These are phyloP conservation scores for Heliconius himera DNA, from an alignment of 1,140 invertebrate species.

Conservation along the genomic window DNA sequence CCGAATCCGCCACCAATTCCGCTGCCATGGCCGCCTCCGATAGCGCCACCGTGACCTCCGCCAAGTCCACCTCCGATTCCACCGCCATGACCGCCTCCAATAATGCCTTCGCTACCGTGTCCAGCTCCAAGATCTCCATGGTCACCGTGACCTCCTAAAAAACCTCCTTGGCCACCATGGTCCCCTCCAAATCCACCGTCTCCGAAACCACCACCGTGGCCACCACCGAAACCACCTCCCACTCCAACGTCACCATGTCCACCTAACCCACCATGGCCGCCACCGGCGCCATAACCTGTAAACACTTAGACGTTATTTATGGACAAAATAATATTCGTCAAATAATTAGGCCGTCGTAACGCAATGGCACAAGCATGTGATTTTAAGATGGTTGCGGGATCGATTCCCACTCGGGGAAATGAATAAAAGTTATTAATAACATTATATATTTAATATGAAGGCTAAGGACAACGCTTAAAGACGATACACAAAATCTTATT, in stretches of 20 bases:
- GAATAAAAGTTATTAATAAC: no score
- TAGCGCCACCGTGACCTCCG: conserved; percentile 30
- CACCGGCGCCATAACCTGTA: conserved; percentile 34
- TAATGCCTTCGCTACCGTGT: conserved; percentile 19
- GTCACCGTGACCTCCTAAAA: conserved; percentile 21
- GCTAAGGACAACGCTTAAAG: no score
- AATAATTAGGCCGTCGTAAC: no score
- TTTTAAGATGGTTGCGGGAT: no score
- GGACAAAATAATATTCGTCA: not conserved
- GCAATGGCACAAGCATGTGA: no score
- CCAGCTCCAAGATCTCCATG: conserved; percentile 19
- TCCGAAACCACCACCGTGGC: conserved; percentile 28
- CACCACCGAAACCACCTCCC: conserved; percentile 26
- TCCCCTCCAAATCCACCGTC: conserved; percentile 23
- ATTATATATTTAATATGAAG: no score
- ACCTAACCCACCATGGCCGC: conserved; percentile 28
- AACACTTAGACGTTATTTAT: not conserved
- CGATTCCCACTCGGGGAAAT: no score
- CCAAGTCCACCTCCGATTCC: not conserved
- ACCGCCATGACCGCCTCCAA: not conserved
- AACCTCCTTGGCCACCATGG: conserved; percentile 27
- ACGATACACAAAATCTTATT: no score
- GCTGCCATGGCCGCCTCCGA: conserved; percentile 31
- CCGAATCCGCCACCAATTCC: conserved; percentile 27
- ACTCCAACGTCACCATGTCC: conserved; percentile 31